phyloP scores from a whole-genome alignment of 2,113 vertebrate genomes.

The Terrapene triunguis region DNA sequence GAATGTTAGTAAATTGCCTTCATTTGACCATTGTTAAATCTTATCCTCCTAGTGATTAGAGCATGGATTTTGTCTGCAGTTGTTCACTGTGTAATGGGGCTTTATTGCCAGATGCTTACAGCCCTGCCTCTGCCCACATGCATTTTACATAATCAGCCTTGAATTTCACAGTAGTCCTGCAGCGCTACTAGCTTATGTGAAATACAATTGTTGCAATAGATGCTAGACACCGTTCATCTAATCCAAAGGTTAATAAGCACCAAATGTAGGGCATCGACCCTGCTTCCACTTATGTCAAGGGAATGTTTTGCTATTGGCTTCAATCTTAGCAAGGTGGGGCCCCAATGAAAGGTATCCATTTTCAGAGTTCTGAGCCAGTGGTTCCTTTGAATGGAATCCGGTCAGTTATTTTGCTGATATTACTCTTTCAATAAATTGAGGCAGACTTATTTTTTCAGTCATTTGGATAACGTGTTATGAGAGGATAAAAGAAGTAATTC shows the following conservation, averaged over 20 bases:
- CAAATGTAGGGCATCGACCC: not conserved
- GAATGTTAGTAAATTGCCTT: not conserved
- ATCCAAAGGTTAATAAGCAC: not conserved
- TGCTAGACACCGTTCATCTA: not conserved
- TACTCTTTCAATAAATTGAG: not conserved
- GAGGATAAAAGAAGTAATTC: not conserved
- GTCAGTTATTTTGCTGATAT: no score
- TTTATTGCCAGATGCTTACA: not conserved
- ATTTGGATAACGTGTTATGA: not conserved
- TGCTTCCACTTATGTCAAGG: not conserved
- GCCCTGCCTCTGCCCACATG: not conserved
- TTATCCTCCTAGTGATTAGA: not conserved
- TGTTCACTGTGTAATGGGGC: rapidly evolving
- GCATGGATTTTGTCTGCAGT: not conserved
- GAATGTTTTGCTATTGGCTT: not conserved
- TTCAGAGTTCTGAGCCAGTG: not conserved
- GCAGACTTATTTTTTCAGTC: not conserved
- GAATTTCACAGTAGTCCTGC: not conserved
- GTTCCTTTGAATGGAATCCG: not conserved
- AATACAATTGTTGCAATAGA: not conserved
- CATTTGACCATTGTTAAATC: not conserved
- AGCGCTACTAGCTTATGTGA: not conserved
- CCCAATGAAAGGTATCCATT: not conserved
- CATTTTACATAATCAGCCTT: rapidly evolving
- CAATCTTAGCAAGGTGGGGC: not conserved